Evolutionary conservation across 2,888 invertebrate genomes (phyloP).

Genomic region (Crossocerus cetratus): DNA sequence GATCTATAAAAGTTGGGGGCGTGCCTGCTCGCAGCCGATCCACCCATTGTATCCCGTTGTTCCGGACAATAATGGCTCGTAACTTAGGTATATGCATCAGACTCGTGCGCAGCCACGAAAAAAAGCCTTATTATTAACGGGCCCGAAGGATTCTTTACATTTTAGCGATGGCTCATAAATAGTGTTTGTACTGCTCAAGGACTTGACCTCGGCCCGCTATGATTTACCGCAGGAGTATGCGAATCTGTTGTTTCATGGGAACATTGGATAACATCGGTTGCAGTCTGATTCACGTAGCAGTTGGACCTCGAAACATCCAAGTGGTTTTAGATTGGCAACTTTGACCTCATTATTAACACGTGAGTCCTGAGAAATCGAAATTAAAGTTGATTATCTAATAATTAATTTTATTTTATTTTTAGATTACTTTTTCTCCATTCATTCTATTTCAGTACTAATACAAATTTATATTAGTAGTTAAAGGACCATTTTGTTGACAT

Average conservation of each 20-base stretch:
- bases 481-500: too few species aligned
- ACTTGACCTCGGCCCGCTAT: not conserved
- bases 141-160: not conserved
- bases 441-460: too few species aligned
- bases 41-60: not conserved
- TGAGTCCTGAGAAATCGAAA: too few species aligned
- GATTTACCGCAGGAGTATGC: not conserved
- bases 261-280: not conserved
- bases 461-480: too few species aligned
- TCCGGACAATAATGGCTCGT: not conserved
- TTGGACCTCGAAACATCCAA: too few species aligned
- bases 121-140: not conserved
- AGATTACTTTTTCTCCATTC: too few species aligned
- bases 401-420: too few species aligned
- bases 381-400: too few species aligned
- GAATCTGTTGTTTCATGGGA: not conserved
- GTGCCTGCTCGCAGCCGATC: not conserved
- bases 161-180: not conserved
- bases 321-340: too few species aligned
- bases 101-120: not conserved
- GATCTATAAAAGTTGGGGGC: constrained; percentile 3
- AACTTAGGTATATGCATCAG: constrained; percentile 1
- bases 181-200: not conserved
- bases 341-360: too few species aligned
- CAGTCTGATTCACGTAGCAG: too few species aligned